Evolutionary conservation across 2,113 vertebrate species (phyloP).

Genomic region (Leucoraja erinaceus): DNA sequence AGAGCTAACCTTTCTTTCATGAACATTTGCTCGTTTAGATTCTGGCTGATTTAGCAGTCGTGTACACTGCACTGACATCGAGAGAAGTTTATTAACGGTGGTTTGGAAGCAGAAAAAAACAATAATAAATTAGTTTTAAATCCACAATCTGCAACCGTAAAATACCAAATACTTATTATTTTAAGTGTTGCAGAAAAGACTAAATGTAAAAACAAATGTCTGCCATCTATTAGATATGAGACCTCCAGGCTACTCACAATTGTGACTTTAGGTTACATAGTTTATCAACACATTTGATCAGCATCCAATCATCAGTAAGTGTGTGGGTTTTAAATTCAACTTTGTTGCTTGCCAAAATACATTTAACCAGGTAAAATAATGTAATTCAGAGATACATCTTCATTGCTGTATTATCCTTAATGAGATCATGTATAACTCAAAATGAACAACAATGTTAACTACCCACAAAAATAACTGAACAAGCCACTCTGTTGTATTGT

Average conservation of each 20-base stretch:
- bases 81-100: neutral
- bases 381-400: neutral
- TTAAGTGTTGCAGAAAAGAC: slow-evolving; percentile 11
- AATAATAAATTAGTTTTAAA: neutral
- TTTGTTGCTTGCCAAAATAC: slow-evolving; percentile 12
- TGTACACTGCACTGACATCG: neutral
- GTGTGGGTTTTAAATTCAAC: neutral
- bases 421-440: neutral
- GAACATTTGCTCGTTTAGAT: neutral
- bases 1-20: neutral
- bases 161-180: neutral
- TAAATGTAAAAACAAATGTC: neutral
- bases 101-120: neutral
- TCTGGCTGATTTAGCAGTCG: neutral
- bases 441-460: too few species aligned
- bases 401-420: neutral
- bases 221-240: neutral
- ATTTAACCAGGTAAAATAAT: neutral
- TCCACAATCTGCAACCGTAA: slow-evolving; percentile 6
- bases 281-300: neutral
- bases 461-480: too few species aligned
- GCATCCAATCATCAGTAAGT: neutral
- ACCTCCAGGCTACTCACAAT: neutral
- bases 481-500: too few species aligned
- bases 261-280: neutral